Evolutionary conservation across 2,888 invertebrate species (phyloP).

Genomic region (Caenorhabditis drosophilae): DNA sequence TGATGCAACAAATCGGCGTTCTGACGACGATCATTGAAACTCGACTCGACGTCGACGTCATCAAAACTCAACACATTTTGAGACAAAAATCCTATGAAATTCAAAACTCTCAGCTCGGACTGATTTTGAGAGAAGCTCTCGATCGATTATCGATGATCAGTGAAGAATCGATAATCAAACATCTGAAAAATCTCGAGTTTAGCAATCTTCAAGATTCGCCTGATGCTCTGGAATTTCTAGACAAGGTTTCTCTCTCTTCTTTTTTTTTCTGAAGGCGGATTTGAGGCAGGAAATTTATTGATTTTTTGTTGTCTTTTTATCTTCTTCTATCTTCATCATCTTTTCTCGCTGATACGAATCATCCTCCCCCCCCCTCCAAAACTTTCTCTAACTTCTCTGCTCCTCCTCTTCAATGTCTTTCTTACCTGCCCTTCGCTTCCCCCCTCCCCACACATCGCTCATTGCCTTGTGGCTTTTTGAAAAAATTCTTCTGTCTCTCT

Average conservation of each 20-base stretch:
- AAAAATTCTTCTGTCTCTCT: too few species aligned
- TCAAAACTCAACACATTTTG: slow-evolving; percentile 17
- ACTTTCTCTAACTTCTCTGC: too few species aligned
- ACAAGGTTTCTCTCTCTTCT: slow-evolving; percentile 42
- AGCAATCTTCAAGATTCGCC: slow-evolving; percentile 55
- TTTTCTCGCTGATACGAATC: too few species aligned
- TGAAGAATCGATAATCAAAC: slow-evolving; percentile 31
- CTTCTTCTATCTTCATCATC: too few species aligned
- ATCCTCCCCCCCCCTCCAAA: too few species aligned
- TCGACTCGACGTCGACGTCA: slow-evolving; percentile 24
- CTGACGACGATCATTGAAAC: slow-evolving; percentile 17
- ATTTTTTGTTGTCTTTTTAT: too few species aligned
- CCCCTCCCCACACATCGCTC: too few species aligned
- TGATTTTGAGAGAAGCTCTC: slow-evolving; percentile 25
- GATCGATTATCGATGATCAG: slow-evolving; percentile 27
- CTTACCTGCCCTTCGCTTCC: too few species aligned
- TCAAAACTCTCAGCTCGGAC: slow-evolving; percentile 30
- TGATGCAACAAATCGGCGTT: slow-evolving; percentile 33
- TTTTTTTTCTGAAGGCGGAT: too few species aligned
- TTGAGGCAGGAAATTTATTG: too few species aligned
- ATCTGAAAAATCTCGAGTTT: slow-evolving; percentile 51
- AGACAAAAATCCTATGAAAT: slow-evolving; percentile 27
- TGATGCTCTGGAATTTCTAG: slow-evolving; percentile 48
- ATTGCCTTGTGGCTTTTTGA: too few species aligned
- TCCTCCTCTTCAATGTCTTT: too few species aligned